These are phyloP conservation scores for Scaptomyza hsui DNA, from an alignment of 1,140 invertebrate species.

Conservation along the genomic window DNA sequence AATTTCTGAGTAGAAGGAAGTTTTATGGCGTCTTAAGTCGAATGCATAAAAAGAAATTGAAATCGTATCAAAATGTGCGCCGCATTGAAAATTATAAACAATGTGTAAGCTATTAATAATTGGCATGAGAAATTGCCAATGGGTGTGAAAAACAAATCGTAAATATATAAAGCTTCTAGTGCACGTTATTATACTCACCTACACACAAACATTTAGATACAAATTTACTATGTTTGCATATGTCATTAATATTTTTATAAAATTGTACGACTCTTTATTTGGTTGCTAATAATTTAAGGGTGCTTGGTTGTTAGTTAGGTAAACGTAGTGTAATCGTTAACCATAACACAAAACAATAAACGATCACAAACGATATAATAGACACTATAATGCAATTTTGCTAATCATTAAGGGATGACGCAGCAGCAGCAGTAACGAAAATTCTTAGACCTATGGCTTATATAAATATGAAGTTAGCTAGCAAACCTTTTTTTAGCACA, in stretches of 20 bases:
- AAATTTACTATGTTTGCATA: neutral
- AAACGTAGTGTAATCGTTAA: neutral
- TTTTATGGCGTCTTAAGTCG: constrained; percentile 23
- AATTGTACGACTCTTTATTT: constrained; percentile 11
- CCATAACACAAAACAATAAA: neutral
- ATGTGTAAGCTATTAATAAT: constrained; percentile 44
- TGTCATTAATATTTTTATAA: constrained; percentile 22
- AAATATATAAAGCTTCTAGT: constrained; percentile 16
- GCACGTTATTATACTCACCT: too few species aligned
- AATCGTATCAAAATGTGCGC: constrained; percentile 18
- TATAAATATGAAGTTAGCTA: constrained; percentile 28
- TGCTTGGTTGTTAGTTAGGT: neutral
- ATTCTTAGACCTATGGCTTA: constrained; percentile 18
- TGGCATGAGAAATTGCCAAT: constrained; percentile 35
- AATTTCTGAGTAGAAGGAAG: constrained; percentile 10
- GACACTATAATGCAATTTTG: neutral
- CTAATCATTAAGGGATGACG: neutral
- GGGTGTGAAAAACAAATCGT: constrained; percentile 38
- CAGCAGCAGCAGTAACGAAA: neutral
- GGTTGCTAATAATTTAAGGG: constrained; percentile 1
- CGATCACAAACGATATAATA: neutral
- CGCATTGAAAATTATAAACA: constrained; percentile 37
- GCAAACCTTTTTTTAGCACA: constrained; percentile 21
- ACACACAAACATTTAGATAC: neutral
- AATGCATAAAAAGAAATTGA: constrained; percentile 30